phyloP scores from a whole-genome alignment of 2,797 vertebrate genomes.

The Coranthus polyacanthus region DNA sequence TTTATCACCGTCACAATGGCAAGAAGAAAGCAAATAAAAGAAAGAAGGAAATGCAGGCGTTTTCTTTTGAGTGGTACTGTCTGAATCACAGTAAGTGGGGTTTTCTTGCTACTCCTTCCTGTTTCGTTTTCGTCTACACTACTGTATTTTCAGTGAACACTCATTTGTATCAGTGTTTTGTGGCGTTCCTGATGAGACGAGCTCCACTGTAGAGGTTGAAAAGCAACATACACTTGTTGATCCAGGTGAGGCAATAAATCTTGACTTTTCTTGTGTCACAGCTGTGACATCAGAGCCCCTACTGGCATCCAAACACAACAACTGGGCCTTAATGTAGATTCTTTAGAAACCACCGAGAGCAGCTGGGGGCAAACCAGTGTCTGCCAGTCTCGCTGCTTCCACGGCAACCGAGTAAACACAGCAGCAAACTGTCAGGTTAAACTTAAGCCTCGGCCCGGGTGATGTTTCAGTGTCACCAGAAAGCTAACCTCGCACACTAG shows the following conservation, averaged over 20 bases:
- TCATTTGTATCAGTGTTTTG: background rate
- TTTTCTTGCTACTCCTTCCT: too few species aligned
- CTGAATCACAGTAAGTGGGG: too few species aligned
- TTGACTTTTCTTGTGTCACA: conserved; percentile 64
- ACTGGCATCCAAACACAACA: conserved; percentile 86
- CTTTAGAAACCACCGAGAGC: conserved; percentile 85
- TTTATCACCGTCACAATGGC: too few species aligned
- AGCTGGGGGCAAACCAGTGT: conserved; percentile 88
- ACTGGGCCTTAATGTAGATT: conserved; percentile 90
- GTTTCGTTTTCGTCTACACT: too few species aligned
- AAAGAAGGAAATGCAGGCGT: too few species aligned
- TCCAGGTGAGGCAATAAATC: conserved; percentile 78
- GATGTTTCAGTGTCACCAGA: conserved; percentile 86
- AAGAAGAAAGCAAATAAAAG: too few species aligned
- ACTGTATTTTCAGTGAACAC: too few species aligned
- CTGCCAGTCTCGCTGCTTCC: conserved; percentile 83
- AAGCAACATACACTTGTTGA: conserved; percentile 43
- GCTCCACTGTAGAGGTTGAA: conserved; percentile 30
- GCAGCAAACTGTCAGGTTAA: conserved; percentile 87
- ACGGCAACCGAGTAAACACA: conserved; percentile 88
- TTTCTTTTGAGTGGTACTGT: too few species aligned
- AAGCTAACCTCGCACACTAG: conserved; percentile 80
- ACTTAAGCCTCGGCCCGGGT: conserved; percentile 82
- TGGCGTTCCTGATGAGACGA: conserved; percentile 7
- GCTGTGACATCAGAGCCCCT: conserved; percentile 80